Conservation (phyloP, 2,797 vertebrate genomes). For the Nannoperca obscura region DNA sequence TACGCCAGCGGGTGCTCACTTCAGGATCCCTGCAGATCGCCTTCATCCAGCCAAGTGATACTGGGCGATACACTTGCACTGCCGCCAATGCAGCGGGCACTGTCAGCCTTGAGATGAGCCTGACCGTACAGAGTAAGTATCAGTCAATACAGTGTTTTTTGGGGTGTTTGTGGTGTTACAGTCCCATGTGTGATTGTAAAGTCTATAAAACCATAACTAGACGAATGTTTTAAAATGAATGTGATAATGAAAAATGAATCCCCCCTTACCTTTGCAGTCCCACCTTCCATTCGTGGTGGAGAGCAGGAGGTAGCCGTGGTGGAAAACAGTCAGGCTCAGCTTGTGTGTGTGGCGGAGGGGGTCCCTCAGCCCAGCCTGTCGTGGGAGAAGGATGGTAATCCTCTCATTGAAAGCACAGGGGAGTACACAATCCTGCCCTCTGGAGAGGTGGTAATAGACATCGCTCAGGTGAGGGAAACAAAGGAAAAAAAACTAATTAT, state of each 20-base stretch:
- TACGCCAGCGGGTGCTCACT: slow-evolving; percentile 87
- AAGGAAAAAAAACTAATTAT: background rate
- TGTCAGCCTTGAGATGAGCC: slow-evolving; percentile 82
- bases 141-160: background rate
- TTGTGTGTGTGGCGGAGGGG: slow-evolving; percentile 90
- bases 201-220: background rate
- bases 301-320: slow-evolving; percentile 82
- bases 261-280: slow-evolving; percentile 81
- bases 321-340: slow-evolving; percentile 86
- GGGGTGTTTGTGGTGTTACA: background rate
- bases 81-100: slow-evolving; percentile 92
- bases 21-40: slow-evolving; percentile 92
- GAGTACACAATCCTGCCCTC: slow-evolving; percentile 87
- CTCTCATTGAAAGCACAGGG: slow-evolving; percentile 81
- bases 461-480: slow-evolving; percentile 85
- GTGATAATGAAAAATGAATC: background rate
- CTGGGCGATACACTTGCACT: slow-evolving; percentile 90
- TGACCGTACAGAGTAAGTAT: slow-evolving; percentile 89
- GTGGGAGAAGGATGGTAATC: slow-evolving; percentile 89
- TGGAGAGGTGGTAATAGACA: slow-evolving; percentile 91
- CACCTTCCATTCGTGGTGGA: slow-evolving; percentile 88
- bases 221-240: background rate
- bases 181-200: background rate
- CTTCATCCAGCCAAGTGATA: slow-evolving; percentile 88
- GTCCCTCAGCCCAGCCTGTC: slow-evolving; percentile 89